Percentiles rank a stretch among this genome's conserved stretches.
Conservation (phyloP, 2,888 invertebrate genomes). For the Zele albiditarsus region DNA sequence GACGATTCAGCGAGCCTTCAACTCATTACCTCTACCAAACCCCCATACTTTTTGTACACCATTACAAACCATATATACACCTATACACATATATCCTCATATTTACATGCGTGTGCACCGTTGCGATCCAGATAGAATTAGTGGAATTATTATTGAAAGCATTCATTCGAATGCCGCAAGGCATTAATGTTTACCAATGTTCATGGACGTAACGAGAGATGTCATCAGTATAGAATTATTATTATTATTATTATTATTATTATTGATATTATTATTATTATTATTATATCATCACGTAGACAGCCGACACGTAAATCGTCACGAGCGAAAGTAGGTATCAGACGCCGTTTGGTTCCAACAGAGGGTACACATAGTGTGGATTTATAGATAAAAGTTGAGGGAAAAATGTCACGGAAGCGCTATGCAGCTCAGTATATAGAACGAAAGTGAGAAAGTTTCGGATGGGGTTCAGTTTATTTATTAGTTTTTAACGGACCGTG, state of each 20-base stretch:
- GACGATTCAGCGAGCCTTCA: not conserved
- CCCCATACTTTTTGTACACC: not conserved
- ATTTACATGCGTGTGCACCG: not conserved
- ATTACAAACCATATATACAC: not conserved
- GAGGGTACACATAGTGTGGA: slow-evolving; percentile 21
- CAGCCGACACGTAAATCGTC: slow-evolving; percentile 42
- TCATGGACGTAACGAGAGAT: not conserved
- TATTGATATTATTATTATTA: not conserved
- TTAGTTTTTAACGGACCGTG: slow-evolving; percentile 26
- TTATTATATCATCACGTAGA: slow-evolving; percentile 4
- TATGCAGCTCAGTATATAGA: slow-evolving; percentile 9
- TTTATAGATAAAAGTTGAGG: slow-evolving; percentile 34
- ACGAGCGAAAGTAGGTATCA: not conserved
- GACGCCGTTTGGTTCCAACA: slow-evolving; percentile 29
- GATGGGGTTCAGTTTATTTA: slow-evolving; percentile 24
- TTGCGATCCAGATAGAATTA: not conserved
- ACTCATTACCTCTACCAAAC: not conserved
- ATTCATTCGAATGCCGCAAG: not conserved
- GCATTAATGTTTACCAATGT: not conserved
- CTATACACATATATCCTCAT: not conserved
- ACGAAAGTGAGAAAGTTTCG: slow-evolving; percentile 34
- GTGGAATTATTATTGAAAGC: not conserved
- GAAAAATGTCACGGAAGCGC: slow-evolving; percentile 29
- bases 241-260: not conserved
- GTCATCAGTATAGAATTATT: too few species aligned